Conservation (phyloP, 2,888 invertebrate species). For the Plutella xylostella region DNA sequence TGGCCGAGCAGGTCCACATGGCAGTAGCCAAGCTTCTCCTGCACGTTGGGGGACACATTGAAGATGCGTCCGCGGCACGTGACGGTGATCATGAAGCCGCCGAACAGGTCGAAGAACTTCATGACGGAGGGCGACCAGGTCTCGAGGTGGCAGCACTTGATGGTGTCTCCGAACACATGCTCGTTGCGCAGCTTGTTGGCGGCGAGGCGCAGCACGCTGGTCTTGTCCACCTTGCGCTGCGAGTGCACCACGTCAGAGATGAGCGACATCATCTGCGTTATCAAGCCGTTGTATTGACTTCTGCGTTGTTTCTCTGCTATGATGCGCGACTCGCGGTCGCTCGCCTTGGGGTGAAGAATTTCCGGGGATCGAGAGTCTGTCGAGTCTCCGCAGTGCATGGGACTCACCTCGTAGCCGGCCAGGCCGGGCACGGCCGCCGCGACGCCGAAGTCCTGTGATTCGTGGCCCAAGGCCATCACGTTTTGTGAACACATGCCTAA, state of each 20-base stretch:
- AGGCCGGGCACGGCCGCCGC: slow-evolving; percentile 33
- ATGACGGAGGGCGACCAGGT: slow-evolving; percentile 70
- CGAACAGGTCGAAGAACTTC: slow-evolving; percentile 74
- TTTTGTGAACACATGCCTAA: slow-evolving; percentile 20
- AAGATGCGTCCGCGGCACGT: slow-evolving; percentile 87
- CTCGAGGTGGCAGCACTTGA: slow-evolving; percentile 56
- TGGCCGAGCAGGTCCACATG: slow-evolving; percentile 92
- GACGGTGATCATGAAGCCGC: slow-evolving; percentile 84
- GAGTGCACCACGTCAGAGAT: slow-evolving; percentile 88
- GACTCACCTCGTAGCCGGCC: slow-evolving; percentile 30
- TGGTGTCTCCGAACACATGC: slow-evolving; percentile 73
- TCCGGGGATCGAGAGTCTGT: slow-evolving; percentile 53
- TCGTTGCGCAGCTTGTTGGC: slow-evolving; percentile 87
- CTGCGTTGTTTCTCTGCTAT: slow-evolving; percentile 92
- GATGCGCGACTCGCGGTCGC: slow-evolving; percentile 85
- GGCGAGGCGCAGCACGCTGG: slow-evolving; percentile 87
- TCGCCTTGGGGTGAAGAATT: slow-evolving; percentile 61
- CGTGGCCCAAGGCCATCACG: slow-evolving; percentile 28
- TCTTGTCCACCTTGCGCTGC: slow-evolving; percentile 89
- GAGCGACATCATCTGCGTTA: slow-evolving; percentile 83
- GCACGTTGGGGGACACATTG: slow-evolving; percentile 86
- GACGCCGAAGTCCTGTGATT: slow-evolving; percentile 37
- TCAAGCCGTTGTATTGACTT: slow-evolving; percentile 88
- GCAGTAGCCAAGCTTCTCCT: slow-evolving; percentile 86
- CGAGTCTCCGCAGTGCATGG: slow-evolving; percentile 45